Evolutionary conservation across 35 echinoderm and acorn worm genomes (phyloP).

Genomic region (Lytechinus variegatus): DNA sequence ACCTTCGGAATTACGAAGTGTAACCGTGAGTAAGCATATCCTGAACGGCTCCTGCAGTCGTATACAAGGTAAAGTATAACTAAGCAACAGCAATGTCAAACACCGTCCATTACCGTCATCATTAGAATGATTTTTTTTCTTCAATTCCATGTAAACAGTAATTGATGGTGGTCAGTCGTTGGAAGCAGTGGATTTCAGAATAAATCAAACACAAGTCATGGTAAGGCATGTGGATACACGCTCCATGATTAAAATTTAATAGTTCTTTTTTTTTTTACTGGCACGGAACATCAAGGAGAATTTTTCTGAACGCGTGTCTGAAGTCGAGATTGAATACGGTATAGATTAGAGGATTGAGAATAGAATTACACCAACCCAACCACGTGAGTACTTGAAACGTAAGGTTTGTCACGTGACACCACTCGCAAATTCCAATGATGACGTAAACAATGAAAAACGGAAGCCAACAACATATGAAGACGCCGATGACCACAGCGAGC

Average conservation of each 20-base stretch:
- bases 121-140: too few species aligned
- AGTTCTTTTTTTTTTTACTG: background rate
- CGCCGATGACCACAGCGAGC: constrained; percentile 47
- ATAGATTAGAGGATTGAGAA: constrained; percentile 54
- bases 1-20: too few species aligned
- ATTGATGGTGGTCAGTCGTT: background rate
- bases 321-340: constrained; percentile 54
- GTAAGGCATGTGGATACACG: too few species aligned
- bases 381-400: constrained; percentile 46
- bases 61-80: too few species aligned
- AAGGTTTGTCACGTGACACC: constrained; percentile 31
- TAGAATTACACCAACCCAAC: constrained; percentile 53
- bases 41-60: too few species aligned
- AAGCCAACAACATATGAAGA: constrained; percentile 49
- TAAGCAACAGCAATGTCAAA: too few species aligned
- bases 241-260: background rate
- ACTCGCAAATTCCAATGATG: constrained; percentile 18
- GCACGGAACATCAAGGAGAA: constrained; percentile 29
- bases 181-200: background rate
- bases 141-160: too few species aligned
- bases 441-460: constrained; percentile 57
- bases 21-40: too few species aligned
- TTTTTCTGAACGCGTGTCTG: constrained; percentile 50
- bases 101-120: too few species aligned
- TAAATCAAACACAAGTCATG: background rate